Conservation (phyloP, 2,113 vertebrate species). For the Scatophagus argus region DNA sequence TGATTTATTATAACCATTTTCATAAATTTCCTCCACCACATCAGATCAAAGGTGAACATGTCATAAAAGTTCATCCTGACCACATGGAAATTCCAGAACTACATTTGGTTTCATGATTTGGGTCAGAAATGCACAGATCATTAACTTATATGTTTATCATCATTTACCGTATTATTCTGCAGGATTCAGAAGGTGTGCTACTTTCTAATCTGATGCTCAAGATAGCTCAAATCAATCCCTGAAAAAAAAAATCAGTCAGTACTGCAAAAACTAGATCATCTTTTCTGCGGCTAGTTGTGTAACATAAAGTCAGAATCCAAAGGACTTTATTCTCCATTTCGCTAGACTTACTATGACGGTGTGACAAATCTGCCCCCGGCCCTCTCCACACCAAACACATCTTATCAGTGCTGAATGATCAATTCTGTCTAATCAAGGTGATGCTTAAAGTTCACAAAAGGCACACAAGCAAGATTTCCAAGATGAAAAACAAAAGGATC, state of each 20-base stretch:
- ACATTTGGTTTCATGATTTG: neutral
- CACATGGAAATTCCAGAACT: neutral
- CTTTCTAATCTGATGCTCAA: neutral
- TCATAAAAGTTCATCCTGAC: neutral
- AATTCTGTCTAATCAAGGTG: constrained; percentile 29
- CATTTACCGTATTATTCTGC: constrained; percentile 1
- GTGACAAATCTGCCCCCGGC: too few species aligned
- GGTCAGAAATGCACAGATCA: constrained; percentile 10
- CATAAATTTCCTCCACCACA: neutral
- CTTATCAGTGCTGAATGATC: constrained; percentile 1
- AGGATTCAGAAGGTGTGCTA: neutral
- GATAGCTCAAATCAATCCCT: neutral
- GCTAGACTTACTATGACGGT: too few species aligned
- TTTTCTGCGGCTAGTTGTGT: neutral
- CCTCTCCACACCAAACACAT: neutral
- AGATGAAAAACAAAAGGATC: constrained; percentile 12
- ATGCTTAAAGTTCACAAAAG: constrained; percentile 7
- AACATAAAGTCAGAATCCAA: neutral
- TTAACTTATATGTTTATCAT: constrained; percentile 8
- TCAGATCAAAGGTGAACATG: constrained; percentile 24
- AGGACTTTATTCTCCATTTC: neutral
- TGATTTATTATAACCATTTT: neutral
- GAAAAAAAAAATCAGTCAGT: neutral
- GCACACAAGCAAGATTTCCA: neutral
- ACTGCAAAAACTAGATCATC: neutral